Percentiles rank a stretch among this genome's conserved stretches.
Evolutionary conservation across 2,113 vertebrate species (phyloP).

Genomic region (Piprites chloris): DNA sequence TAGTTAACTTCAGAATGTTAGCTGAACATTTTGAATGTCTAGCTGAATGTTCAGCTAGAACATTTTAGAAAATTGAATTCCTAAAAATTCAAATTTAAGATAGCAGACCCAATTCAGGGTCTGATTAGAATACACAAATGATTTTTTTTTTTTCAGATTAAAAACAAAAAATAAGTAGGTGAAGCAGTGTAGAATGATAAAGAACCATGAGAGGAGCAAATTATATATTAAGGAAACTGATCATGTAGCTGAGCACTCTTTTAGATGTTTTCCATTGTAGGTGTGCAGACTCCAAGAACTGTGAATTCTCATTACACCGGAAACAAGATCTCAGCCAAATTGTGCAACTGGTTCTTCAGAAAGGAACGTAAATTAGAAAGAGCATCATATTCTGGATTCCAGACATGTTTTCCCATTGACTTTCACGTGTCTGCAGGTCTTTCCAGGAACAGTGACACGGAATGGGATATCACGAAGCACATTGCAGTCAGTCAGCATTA

Average conservation of each 20-base stretch:
- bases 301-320: background rate
- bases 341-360: background rate
- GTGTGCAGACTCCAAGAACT: background rate
- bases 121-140: background rate
- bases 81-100: background rate
- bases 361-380: background rate
- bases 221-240: background rate
- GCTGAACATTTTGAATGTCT: too few relatives aligned
- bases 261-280: background rate
- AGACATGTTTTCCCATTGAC: background rate
- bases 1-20: too few relatives aligned
- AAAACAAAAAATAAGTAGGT: background rate
- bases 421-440: accelerated
- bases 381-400: background rate
- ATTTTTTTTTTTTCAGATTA: background rate
- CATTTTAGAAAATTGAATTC: background rate
- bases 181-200: background rate
- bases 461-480: accelerated
- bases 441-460: background rate
- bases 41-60: too few relatives aligned
- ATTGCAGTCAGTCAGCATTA: background rate
- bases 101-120: background rate
- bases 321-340: background rate
- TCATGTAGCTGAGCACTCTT: background rate
- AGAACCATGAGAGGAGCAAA: background rate